Evolutionary conservation across 2,113 vertebrate species (phyloP).

Genomic region (Toxotes jaculatrix): DNA sequence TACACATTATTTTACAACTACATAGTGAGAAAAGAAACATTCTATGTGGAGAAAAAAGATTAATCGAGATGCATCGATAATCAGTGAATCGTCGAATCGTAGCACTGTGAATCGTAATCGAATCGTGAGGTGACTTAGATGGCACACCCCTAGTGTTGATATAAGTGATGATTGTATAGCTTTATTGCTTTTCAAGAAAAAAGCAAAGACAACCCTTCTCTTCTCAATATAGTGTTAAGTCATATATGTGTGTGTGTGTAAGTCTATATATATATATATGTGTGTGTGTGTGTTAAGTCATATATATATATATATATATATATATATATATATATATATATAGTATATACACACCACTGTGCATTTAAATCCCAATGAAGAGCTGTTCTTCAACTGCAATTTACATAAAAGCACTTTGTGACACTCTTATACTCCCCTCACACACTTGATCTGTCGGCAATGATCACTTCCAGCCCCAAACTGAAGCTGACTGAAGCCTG

Average conservation of each 20-base stretch:
- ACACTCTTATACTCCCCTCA: constrained; percentile 53
- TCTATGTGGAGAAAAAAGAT: too few species aligned
- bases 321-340: constrained; percentile 65
- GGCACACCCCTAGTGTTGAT: constrained; percentile 14
- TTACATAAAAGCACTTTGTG: constrained; percentile 78
- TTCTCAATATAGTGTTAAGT: constrained; percentile 26
- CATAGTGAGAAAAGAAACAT: too few species aligned
- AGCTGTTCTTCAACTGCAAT: constrained; percentile 56
- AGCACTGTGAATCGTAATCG: too few species aligned
- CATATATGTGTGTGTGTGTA: constrained; percentile 12
- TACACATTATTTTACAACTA: too few species aligned
- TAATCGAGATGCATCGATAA: too few species aligned
- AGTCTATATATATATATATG: constrained; percentile 24
- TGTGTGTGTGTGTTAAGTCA: background rate
- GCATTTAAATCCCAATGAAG: constrained; percentile 60
- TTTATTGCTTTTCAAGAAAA: constrained; percentile 42
- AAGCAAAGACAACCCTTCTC: constrained; percentile 20
- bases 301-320: constrained; percentile 28
- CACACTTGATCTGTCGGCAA: constrained; percentile 69
- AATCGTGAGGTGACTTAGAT: too few species aligned
- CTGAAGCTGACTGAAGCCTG: constrained; percentile 40
- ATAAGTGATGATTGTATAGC: constrained; percentile 21
- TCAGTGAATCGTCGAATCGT: too few species aligned
- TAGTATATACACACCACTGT: constrained; percentile 40
- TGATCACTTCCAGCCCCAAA: constrained; percentile 67